Conservation (phyloP, 2,797 vertebrate species). For the Toxotes lorentzi region DNA sequence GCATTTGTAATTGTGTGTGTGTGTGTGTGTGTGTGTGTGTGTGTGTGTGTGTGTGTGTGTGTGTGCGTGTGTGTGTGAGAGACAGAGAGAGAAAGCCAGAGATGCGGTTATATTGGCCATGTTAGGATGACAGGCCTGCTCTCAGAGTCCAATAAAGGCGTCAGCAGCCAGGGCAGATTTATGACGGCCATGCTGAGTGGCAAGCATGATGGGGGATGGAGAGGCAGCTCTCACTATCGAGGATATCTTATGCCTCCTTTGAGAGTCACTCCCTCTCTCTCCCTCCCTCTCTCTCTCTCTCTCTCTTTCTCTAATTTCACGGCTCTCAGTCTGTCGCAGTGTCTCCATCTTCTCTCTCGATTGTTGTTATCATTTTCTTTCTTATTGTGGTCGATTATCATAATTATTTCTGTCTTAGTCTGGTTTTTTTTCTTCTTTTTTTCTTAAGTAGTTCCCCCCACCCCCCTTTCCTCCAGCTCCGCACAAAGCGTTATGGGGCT, state of each 20-base stretch:
- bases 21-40: constrained; percentile 22
- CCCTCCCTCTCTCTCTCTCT: constrained; percentile 48
- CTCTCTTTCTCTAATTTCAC: constrained; percentile 61
- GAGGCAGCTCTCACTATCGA: constrained; percentile 56
- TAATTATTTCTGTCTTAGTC: constrained; percentile 27
- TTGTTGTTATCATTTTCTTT: constrained; percentile 35
- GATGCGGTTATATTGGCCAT: constrained; percentile 58
- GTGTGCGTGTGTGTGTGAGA: constrained; percentile 16
- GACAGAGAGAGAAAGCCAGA: constrained; percentile 13
- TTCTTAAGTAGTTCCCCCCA: background rate
- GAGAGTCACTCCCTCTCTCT: constrained; percentile 55
- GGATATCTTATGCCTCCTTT: constrained; percentile 70
- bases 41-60: constrained; percentile 20
- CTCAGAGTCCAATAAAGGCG: constrained; percentile 69
- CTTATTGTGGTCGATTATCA: constrained; percentile 18
- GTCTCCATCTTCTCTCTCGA: constrained; percentile 40
- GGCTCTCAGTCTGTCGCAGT: constrained; percentile 51
- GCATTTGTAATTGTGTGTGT: background rate
- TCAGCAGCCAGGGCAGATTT: constrained; percentile 68
- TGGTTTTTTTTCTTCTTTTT: background rate
- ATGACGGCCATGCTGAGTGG: constrained; percentile 62
- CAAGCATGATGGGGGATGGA: constrained; percentile 68
- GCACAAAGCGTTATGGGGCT: constrained; percentile 12
- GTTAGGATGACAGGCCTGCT: constrained; percentile 61
- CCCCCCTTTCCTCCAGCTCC: background rate